phyloP scores from a whole-genome alignment of 2,113 vertebrate species.

The Lagenorhynchus albirostris region DNA sequence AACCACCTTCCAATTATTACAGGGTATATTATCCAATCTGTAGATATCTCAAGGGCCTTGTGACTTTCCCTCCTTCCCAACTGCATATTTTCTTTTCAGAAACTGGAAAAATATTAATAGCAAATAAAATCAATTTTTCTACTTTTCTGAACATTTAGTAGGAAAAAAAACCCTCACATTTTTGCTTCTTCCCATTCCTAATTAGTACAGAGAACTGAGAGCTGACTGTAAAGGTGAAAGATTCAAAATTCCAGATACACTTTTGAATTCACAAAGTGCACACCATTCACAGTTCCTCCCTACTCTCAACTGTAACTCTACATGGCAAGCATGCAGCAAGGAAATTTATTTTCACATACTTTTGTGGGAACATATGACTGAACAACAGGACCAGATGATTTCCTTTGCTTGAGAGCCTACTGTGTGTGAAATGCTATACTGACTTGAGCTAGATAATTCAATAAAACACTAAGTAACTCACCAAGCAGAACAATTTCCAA shows the following conservation, averaged over 20 bases:
- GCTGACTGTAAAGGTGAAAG: background rate
- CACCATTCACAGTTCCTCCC: background rate
- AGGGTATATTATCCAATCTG: background rate
- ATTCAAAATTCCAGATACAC: background rate
- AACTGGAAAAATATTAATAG: background rate
- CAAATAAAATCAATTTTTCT: conserved; percentile 8
- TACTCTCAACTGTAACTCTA: background rate
- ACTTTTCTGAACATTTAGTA: conserved; percentile 19
- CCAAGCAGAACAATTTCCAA: background rate
- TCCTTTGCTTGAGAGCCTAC: background rate
- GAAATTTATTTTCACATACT: background rate
- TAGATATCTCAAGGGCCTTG: background rate
- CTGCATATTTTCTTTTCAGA: background rate
- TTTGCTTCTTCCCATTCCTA: conserved; percentile 22
- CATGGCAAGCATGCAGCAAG: background rate
- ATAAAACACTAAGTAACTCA: background rate
- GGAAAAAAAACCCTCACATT: background rate
- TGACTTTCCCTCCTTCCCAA: background rate
- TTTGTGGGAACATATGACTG: background rate
- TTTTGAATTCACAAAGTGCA: background rate
- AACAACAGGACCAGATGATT: background rate
- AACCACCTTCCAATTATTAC: background rate
- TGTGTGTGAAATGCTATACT: background rate
- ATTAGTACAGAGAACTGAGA: background rate
- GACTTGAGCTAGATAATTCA: background rate